These are phyloP conservation scores for Acanthaster planci DNA, from an alignment of 35 echinoderm and acorn worm species.

Conservation along the genomic window DNA sequence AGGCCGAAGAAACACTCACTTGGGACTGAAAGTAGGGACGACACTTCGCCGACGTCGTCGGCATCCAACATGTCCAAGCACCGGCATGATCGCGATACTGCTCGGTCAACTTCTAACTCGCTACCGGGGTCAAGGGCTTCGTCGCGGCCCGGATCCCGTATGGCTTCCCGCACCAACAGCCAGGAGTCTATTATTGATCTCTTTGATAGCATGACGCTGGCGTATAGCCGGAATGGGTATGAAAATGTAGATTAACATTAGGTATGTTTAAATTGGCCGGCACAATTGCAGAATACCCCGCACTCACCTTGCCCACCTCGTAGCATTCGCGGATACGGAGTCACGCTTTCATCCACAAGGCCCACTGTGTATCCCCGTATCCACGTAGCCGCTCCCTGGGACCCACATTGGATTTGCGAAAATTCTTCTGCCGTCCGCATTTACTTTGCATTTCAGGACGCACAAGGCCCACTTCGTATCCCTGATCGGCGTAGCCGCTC, in stretches of 20 bases:
- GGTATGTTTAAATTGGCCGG: neutral
- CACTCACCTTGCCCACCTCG: neutral
- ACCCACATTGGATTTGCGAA: no score
- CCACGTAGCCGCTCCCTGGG: no score
- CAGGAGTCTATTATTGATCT: constrained; percentile 96
- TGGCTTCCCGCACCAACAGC: constrained; percentile 83
- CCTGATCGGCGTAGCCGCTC: no score
- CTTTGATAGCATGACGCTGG: constrained; percentile 83
- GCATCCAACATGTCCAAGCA: neutral
- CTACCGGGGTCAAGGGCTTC: constrained; percentile 73
- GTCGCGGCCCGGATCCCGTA: constrained; percentile 70
- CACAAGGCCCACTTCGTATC: no score
- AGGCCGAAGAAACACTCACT: constrained; percentile 27
- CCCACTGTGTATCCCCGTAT: no score
- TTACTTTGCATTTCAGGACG: no score
- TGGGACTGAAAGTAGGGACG: constrained; percentile 31
- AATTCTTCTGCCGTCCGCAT: no score
- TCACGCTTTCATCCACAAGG: no score
- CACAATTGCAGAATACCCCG: neutral
- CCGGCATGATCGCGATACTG: constrained; percentile 34
- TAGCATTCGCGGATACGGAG: constrained; percentile 14
- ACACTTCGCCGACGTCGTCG: constrained; percentile 22
- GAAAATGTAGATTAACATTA: neutral
- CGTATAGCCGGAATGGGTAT: constrained; percentile 67
- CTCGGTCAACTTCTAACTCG: constrained; percentile 66